phyloP scores from a whole-genome alignment of 2,888 invertebrate species.

The Argyresthia albistria region DNA sequence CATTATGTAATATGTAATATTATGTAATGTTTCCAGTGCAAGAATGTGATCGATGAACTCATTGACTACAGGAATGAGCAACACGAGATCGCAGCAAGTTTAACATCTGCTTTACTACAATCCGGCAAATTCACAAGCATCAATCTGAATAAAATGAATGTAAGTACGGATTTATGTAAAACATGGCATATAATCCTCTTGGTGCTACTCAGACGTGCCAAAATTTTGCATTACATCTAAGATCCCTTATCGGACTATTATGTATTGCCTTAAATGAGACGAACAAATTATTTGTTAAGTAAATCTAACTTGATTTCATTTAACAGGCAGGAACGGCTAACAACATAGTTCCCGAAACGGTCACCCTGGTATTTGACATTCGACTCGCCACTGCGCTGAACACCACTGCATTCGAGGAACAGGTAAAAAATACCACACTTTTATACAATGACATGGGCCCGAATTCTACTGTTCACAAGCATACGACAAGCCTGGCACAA shows the following conservation, averaged over 20 bases:
- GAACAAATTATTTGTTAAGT: no score
- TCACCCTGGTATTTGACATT: conserved; percentile 77
- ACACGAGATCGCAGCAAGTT: conserved; percentile 61
- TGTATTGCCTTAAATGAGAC: no score
- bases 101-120: conserved; percentile 62
- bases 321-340: conserved; percentile 83
- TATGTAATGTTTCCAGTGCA: conserved; percentile 53
- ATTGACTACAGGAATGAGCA: conserved; percentile 74
- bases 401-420: conserved; percentile 16
- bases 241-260: no score
- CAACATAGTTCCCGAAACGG: conserved; percentile 85
- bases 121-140: conserved; percentile 84
- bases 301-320: no score
- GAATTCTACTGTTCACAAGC: no score
- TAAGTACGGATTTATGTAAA: conserved; percentile 27
- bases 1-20: neutral
- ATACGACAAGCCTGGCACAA: no score
- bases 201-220: no score
- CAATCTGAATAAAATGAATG: conserved; percentile 80
- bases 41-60: conserved; percentile 75
- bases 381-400: conserved; percentile 72
- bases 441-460: no score
- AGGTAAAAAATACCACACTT: conserved; percentile 12
- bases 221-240: no score
- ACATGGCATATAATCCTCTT: no score